Percentiles rank a stretch among this genome's conserved stretches.
phyloP scores from a whole-genome alignment of 1,140 invertebrate species.

The Bombyx mori region ASM3026992v2 NC_085116.1:11398501-11399000 shows the following conservation, averaged over 20 bases:
- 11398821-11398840: too few relatives aligned
- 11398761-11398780: too few relatives aligned
- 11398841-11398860: too few relatives aligned
- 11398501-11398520: conserved; percentile 49
- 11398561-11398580: conserved; percentile 45
- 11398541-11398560: conserved; percentile 65
- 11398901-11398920: background rate
- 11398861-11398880: background rate
- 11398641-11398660: conserved; percentile 54
- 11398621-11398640: conserved; percentile 16
- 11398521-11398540: conserved; percentile 47
- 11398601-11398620: conserved; percentile 28
- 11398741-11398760: too few relatives aligned
- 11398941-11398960: conserved; percentile 49
- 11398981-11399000: conserved; percentile 66
- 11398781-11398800: too few relatives aligned
- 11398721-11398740: too few relatives aligned
- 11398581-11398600: conserved; percentile 47
- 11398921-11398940: conserved; percentile 49
- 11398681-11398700: conserved; percentile 41
- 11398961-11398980: conserved; percentile 40
- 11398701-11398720: conserved; percentile 30
- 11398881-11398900: background rate
- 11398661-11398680: conserved; percentile 52
- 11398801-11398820: too few relatives aligned